A percentile compares a stretch with the other conserved stretches of the same genome.
Conservation (phyloP, 2,797 vertebrate genomes). For the Ceyx erithaca region DNA sequence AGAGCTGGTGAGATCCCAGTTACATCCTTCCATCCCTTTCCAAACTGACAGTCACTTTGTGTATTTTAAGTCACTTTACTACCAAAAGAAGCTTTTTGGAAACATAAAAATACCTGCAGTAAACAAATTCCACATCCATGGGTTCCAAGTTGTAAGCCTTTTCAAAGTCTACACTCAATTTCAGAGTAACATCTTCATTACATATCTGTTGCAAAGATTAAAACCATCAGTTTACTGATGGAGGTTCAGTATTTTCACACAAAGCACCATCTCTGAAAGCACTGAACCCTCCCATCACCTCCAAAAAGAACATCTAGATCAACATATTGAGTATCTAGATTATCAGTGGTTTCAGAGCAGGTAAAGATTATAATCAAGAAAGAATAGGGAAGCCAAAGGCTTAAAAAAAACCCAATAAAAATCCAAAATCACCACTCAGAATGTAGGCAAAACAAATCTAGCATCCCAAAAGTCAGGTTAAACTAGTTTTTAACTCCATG, state of each 20-base stretch:
- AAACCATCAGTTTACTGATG: background rate
- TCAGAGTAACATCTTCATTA: slow-evolving; percentile 88
- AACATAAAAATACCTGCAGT: slow-evolving; percentile 82
- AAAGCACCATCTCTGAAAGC: background rate
- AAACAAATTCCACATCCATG: slow-evolving; percentile 91
- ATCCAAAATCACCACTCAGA: background rate
- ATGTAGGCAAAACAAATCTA: background rate
- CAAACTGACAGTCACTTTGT: background rate
- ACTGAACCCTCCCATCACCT: rapidly evolving
- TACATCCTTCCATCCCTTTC: background rate
- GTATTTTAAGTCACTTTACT: background rate
- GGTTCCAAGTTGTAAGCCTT: slow-evolving; percentile 87
- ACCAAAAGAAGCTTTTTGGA: background rate
- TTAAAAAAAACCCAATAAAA: background rate
- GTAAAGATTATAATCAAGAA: background rate
- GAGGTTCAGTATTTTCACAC: background rate
- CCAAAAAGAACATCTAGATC: background rate
- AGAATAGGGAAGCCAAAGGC: background rate
- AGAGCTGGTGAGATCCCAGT: background rate
- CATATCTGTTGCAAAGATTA: slow-evolving; percentile 76
- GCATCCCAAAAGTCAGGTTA: background rate
- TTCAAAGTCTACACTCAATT: slow-evolving; percentile 86
- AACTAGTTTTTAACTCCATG: background rate
- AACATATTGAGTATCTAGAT: background rate
- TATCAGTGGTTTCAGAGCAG: background rate